Percentiles rank a stretch among this genome's conserved stretches.
Conservation (phyloP, 1,140 invertebrate genomes). For the Ditylenchus dipsaci region DNA sequence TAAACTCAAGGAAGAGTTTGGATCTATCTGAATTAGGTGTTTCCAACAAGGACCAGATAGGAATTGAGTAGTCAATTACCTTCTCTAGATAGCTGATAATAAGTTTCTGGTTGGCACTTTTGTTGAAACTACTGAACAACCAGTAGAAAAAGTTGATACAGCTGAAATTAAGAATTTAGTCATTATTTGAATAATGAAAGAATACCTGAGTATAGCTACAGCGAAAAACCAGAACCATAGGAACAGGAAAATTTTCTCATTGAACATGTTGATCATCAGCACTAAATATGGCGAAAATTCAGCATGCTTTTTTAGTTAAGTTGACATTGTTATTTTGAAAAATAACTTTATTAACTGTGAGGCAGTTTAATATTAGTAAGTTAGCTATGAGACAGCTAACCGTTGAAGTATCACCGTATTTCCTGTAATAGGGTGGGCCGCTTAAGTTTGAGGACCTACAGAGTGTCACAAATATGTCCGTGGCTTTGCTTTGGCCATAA, state of each 20-base stretch:
- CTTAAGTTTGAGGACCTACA: too few species aligned
- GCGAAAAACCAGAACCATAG: conserved; percentile 57
- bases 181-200: not conserved
- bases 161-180: conserved; percentile 17
- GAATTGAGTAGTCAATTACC: not conserved
- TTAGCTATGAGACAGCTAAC: too few species aligned
- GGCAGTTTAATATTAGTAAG: too few species aligned
- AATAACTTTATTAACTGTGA: too few species aligned
- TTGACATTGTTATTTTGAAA: too few species aligned
- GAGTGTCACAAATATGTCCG: too few species aligned
- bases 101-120: conserved; percentile 22
- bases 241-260: conserved; percentile 60
- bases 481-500: too few species aligned
- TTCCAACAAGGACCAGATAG: not conserved
- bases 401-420: too few species aligned
- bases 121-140: conserved; percentile 27
- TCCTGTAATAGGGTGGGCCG: too few species aligned
- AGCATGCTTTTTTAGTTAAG: too few species aligned
- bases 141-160: conserved; percentile 37
- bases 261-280: conserved; percentile 60
- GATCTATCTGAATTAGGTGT: conserved; percentile 43
- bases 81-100: conserved; percentile 45
- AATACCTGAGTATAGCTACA: conserved; percentile 40
- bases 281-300: not conserved
- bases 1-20: conserved; percentile 22